Percentiles rank a stretch among this genome's conserved stretches.
These are phyloP conservation scores for Molorchus minor DNA, from an alignment of 2,888 invertebrate species.

Conservation along the genomic window DNA sequence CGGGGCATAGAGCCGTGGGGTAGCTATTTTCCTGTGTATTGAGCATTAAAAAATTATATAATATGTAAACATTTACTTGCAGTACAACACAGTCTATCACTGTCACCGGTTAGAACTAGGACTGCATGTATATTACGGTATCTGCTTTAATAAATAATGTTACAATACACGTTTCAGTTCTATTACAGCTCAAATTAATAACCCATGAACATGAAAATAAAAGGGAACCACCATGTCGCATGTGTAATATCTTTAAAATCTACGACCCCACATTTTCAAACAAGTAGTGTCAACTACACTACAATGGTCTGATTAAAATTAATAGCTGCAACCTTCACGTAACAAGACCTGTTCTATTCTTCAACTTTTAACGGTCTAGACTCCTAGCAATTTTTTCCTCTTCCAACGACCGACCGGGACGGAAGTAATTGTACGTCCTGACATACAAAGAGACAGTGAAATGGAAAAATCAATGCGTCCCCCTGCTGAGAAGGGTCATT, in stretches of 20 bases:
- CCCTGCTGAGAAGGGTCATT: background rate
- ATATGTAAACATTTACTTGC: too few species aligned
- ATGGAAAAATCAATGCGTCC: slow-evolving; percentile 15
- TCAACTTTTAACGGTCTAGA: background rate
- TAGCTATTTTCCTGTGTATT: too few species aligned
- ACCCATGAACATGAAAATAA: background rate
- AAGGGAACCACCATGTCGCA: background rate
- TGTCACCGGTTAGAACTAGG: too few species aligned
- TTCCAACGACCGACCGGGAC: background rate
- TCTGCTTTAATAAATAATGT: background rate
- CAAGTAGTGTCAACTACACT: slow-evolving; percentile 2
- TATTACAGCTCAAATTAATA: background rate
- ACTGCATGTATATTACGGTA: too few species aligned
- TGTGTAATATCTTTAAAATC: slow-evolving; percentile 9
- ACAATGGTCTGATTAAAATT: slow-evolving; percentile 18
- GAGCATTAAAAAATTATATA: too few species aligned
- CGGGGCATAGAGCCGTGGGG: too few species aligned
- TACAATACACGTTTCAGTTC: background rate
- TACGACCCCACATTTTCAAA: slow-evolving; percentile 8
- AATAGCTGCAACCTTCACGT: slow-evolving; percentile 10
- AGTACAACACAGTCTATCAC: too few species aligned
- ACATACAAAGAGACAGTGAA: slow-evolving; percentile 1
- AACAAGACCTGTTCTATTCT: slow-evolving; percentile 1
- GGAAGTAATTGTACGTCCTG: slow-evolving; percentile 3
- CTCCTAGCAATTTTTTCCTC: background rate